Conservation (phyloP, 2,888 invertebrate species). For the Tiliacea citrago region DNA sequence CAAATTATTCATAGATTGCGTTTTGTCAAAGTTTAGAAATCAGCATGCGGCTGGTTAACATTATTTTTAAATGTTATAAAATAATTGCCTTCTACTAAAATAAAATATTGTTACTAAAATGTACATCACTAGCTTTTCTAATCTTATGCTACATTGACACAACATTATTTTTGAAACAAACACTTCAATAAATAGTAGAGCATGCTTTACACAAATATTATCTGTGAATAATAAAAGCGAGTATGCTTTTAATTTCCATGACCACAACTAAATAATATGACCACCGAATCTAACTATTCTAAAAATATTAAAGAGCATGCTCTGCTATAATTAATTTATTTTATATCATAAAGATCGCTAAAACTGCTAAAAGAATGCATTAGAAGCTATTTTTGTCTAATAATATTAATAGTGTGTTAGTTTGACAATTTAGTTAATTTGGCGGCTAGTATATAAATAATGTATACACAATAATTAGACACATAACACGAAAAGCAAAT, state of each 20-base stretch:
- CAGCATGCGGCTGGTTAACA: neutral
- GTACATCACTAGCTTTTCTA: conserved; percentile 60
- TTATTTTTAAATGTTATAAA: conserved; percentile 3
- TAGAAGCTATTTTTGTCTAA: conserved; percentile 50
- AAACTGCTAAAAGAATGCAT: conserved; percentile 58
- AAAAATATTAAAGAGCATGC: conserved; percentile 53
- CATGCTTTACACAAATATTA: conserved; percentile 48
- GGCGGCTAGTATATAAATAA: conserved; percentile 43
- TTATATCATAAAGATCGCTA: conserved; percentile 55
- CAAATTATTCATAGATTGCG: neutral
- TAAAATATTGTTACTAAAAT: conserved; percentile 40
- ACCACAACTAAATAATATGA: conserved; percentile 23
- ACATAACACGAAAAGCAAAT: conserved; percentile 56
- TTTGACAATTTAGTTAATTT: conserved; percentile 46
- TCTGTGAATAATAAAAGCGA: conserved; percentile 34
- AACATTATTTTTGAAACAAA: conserved; percentile 38
- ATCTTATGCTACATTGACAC: conserved; percentile 56
- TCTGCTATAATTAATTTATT: conserved; percentile 44
- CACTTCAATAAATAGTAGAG: conserved; percentile 40
- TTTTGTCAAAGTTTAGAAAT: conserved; percentile 18
- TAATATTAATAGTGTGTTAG: conserved; percentile 32
- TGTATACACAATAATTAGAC: conserved; percentile 49
- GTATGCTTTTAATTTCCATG: conserved; percentile 11
- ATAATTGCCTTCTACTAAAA: conserved; percentile 30
- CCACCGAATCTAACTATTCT: conserved; percentile 39